Evolutionary conservation across 2,888 invertebrate species (phyloP).

Genomic region (Noctua janthina): DNA sequence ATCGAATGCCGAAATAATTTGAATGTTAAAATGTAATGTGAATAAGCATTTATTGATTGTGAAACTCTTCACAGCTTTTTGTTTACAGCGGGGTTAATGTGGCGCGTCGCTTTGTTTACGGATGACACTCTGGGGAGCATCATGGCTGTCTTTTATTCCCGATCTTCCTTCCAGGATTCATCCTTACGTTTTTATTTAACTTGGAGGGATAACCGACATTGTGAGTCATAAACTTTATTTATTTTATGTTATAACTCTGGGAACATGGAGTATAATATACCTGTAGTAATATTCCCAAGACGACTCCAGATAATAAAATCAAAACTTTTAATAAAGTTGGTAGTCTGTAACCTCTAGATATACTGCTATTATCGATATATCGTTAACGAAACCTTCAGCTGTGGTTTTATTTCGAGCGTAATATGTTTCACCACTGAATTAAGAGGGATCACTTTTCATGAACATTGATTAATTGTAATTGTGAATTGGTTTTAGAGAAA

Average conservation of each 20-base stretch:
- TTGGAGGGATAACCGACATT: constrained; percentile 26
- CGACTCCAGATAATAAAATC: constrained; percentile 34
- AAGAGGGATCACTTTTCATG: constrained; percentile 48
- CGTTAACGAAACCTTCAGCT: constrained; percentile 38
- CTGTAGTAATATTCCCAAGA: constrained; percentile 38
- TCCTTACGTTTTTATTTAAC: constrained; percentile 45
- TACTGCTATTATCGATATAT: constrained; percentile 21
- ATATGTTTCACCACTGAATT: constrained; percentile 42
- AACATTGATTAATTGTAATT: constrained; percentile 61
- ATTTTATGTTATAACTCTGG: constrained; percentile 32
- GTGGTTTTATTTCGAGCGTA: constrained; percentile 37
- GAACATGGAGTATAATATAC: constrained; percentile 4
- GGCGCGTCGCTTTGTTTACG: constrained; percentile 24
- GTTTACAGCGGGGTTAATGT: constrained; percentile 28
- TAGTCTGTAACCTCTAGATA: constrained; percentile 8
- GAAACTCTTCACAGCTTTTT: constrained; percentile 41
- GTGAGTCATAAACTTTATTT: constrained; percentile 48
- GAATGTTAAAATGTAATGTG: constrained; percentile 32
- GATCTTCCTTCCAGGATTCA: constrained; percentile 20
- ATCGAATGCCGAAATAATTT: constrained; percentile 67
- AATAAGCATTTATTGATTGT: constrained; percentile 45
- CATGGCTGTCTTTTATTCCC: constrained; percentile 27
- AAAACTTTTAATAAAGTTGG: constrained; percentile 31
- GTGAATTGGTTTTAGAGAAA: constrained; percentile 49
- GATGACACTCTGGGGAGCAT: constrained; percentile 13